These are phyloP conservation scores for Brachycybe producta DNA, from an alignment of 2,888 invertebrate species.

Conservation along the genomic window DNA sequence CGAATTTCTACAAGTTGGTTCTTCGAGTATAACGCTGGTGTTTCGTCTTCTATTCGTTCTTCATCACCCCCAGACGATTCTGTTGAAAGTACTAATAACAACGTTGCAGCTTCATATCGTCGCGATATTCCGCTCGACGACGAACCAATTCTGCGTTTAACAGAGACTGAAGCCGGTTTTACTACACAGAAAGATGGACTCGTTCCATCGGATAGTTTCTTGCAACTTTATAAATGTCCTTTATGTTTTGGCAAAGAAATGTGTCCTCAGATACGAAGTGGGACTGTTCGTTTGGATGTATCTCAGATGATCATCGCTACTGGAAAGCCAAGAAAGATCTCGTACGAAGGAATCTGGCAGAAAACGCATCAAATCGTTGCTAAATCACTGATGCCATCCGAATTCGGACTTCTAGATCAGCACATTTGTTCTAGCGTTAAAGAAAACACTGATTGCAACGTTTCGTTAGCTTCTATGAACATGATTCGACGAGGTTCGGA, in stretches of 20 bases:
- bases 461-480: not conserved
- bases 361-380: conserved; percentile 1
- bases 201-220: conserved; percentile 1
- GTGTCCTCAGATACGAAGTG: conserved; percentile 1
- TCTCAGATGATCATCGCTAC: conserved; percentile 1
- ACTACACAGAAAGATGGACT: not conserved
- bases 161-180: not conserved
- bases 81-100: not conserved
- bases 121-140: not conserved
- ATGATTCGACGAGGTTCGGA: no score
- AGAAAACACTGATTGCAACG: conserved; percentile 3
- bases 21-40: not conserved
- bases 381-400: conserved; percentile 2
- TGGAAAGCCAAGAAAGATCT: conserved; percentile 10
- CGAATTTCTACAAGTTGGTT: not conserved
- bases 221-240: conserved; percentile 9
- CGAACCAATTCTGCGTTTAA: not conserved
- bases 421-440: conserved; percentile 1
- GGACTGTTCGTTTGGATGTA: conserved; percentile 3
- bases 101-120: no score
- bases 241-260: conserved; percentile 12
- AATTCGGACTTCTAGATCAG: conserved; percentile 11
- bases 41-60: not conserved
- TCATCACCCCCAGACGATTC: no score
- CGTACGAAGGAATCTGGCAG: conserved; percentile 4